Evolutionary conservation across 2,113 vertebrate species (phyloP), one percentile per base, ranked within the genome.

Genomic region (Pangasianodon gigas): DNA sequence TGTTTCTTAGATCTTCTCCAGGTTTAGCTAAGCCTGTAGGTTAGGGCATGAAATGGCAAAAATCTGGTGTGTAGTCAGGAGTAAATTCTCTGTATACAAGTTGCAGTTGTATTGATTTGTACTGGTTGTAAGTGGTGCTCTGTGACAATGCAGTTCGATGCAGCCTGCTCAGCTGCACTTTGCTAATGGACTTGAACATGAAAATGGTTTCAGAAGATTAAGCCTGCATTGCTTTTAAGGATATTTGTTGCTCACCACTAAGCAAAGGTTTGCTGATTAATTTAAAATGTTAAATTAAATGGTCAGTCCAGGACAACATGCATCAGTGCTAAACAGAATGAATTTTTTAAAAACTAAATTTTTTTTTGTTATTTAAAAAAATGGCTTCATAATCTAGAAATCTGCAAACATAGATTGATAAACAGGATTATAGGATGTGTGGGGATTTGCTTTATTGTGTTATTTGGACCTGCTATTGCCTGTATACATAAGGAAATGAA

Each of bases 231-330:
- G 67, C 82, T 48, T 44, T 65, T n/a, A 0, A 75, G 13, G 37
- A 84, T 91, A 92, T 90, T 44, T 89, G 91, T 92, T 60, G 32
- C 71, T 58, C 48, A 10, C 8, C 71, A 84, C 91, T 88, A 89
- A 69, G 91, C 84, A 89, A 88, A 85, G 32, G 90, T 92, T 58
- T 86, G 46, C 6, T 79, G n/a, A 90, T 94, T 90, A 91, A 81
- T 83, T 37, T 90, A 93, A 51, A 94, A 93, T 51, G 32, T 26
- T 93, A 83, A 87, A 65, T 93, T 89, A 94, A 94, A 88, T 88
- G 52, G 18, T 80, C 62, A 67, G 44, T 46, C 26, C 13, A 52
- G 75, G 26, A 69, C 10, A 4, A 26, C 16, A 56, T 44, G 24
- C 8, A 54, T 14, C 6, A 37, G 4, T 54, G 19, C 21, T 29